A percentile compares a stretch with the other conserved stretches of the same genome.
phyloP scores from a whole-genome alignment of 2,888 invertebrate species.

The Yponomeuta cagnagella region DNA sequence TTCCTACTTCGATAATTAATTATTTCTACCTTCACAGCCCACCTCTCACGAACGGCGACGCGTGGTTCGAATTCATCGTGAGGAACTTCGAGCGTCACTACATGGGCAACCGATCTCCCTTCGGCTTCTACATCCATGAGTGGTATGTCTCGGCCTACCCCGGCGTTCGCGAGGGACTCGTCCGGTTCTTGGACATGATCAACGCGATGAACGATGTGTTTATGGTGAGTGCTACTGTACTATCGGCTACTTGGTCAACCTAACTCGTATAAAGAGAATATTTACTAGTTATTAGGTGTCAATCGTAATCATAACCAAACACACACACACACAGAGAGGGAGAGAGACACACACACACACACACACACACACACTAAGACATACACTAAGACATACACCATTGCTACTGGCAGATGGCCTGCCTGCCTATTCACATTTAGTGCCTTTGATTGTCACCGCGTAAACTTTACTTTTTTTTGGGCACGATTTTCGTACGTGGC shows the following conservation, averaged over 20 bases:
- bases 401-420: too few relatives aligned
- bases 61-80: constrained; percentile 73
- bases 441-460: too few relatives aligned
- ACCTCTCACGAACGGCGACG: constrained; percentile 47
- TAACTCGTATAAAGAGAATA: too few relatives aligned
- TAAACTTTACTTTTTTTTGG: too few relatives aligned
- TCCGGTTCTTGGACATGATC: constrained; percentile 73
- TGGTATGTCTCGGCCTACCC: constrained; percentile 70
- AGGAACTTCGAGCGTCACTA: constrained; percentile 80
- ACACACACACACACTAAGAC: too few relatives aligned
- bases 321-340: too few relatives aligned
- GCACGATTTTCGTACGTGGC: too few relatives aligned
- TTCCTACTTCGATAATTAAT: neutral
- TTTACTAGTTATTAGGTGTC: too few relatives aligned
- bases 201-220: constrained; percentile 73
- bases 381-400: too few relatives aligned
- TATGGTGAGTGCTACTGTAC: constrained; percentile 51
- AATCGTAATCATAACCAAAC: too few relatives aligned
- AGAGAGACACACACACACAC: too few relatives aligned
- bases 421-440: too few relatives aligned
- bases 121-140: constrained; percentile 80
- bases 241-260: neutral
- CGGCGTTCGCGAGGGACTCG: constrained; percentile 64
- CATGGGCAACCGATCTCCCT: constrained; percentile 78
- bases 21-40: constrained; percentile 31